A percentile compares a stretch with the other conserved stretches of the same genome.
Evolutionary conservation across 2,888 invertebrate genomes (phyloP).

Genomic region (Allolobophora icterica): DNA sequence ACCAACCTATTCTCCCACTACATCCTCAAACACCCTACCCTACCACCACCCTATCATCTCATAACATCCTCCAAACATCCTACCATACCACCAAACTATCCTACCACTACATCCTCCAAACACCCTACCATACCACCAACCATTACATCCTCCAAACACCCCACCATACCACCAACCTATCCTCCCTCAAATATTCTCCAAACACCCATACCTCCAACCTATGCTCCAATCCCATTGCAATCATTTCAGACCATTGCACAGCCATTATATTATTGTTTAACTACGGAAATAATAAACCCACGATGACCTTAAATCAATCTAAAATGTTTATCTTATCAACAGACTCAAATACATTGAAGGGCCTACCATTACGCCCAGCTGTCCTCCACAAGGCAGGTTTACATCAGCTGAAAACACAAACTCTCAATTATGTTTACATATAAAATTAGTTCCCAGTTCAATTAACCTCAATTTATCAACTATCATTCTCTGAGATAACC

Average conservation of each 20-base stretch:
- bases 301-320: background rate
- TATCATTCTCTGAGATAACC: no score
- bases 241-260: background rate
- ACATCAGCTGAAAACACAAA: constrained; percentile 47
- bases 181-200: background rate
- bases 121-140: background rate
- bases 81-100: background rate
- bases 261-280: background rate
- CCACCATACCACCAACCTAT: background rate
- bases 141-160: background rate
- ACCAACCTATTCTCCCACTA: no score
- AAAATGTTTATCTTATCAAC: background rate
- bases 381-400: constrained; percentile 45
- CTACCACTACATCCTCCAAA: no score
- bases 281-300: background rate
- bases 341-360: background rate
- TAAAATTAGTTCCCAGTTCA: background rate
- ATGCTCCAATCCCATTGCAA: background rate
- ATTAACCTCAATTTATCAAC: background rate
- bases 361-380: constrained; percentile 48
- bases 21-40: no score
- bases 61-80: no score
- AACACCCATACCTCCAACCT: background rate
- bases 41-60: no score
- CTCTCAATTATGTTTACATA: background rate